Percentiles rank a stretch among this genome's conserved stretches.
Conservation (phyloP, 2,888 invertebrate genomes). For the Yponomeuta plumbellus region DNA sequence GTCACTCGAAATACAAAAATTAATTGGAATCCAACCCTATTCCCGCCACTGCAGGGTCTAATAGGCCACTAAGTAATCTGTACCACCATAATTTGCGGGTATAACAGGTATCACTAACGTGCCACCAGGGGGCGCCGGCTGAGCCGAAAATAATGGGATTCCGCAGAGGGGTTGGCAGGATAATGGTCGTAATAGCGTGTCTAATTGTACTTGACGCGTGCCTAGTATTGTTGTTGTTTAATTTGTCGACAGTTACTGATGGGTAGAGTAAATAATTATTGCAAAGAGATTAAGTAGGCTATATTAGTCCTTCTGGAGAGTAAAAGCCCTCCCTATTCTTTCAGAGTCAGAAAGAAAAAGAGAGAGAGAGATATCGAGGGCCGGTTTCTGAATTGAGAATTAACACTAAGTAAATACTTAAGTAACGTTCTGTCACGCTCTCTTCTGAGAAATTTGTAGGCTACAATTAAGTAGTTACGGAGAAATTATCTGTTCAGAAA, state of each 20-base stretch:
- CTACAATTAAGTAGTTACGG: too few species aligned
- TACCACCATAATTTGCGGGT: not conserved
- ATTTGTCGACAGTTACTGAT: not conserved
- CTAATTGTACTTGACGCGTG: not conserved
- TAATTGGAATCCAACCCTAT: not conserved
- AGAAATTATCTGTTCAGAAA: too few species aligned
- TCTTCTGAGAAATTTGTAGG: too few species aligned
- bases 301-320: too few species aligned
- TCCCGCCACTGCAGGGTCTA: not conserved
- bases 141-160: conserved; percentile 12
- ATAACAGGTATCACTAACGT: not conserved
- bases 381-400: too few species aligned
- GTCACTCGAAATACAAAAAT: not conserved
- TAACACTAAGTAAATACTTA: too few species aligned
- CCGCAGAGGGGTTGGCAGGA: not conserved
- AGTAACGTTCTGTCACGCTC: too few species aligned
- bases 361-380: too few species aligned
- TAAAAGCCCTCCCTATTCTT: too few species aligned
- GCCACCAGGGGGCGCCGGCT: conserved; percentile 3
- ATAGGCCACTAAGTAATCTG: not conserved
- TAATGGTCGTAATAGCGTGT: not conserved
- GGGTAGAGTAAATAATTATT: not conserved
- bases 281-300: not conserved
- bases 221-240: not conserved
- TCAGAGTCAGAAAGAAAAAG: too few species aligned